Evolutionary conservation across 2,888 invertebrate genomes (phyloP), one percentile per base, ranked within the genome.

Genomic region (Drosophila atroscutellata): DNA sequence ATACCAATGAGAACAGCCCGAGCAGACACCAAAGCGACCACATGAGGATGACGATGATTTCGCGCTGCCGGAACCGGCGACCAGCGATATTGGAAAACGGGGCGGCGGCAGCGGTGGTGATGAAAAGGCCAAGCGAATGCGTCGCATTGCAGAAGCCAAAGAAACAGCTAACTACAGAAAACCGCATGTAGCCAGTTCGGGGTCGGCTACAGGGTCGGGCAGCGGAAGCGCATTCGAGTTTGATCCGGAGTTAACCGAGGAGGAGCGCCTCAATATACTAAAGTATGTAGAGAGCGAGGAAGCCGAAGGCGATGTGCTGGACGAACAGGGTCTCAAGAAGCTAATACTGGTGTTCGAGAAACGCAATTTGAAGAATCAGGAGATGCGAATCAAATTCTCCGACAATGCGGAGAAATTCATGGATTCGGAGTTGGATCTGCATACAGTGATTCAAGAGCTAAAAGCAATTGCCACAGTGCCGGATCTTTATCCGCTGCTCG

Each of bases 371-470:
- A 97, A 96, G 91, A 99, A 99, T 92, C 97, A 99, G 92, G 99
- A 99, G 93, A 97, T 99, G 97, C 95, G 99, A 77, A 99, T 99
- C 18, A 99, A 99, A 93, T 99, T 98, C 93, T 97, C 99, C 0
- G 99, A 99, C 91, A 96, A 96, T 89, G 98, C 99, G 9, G 98
- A 99, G 92, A 99, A 99, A 94, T 99, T 99, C 92, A 99, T 99
- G 96, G 97, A 99, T 86, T 99, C 99, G 69, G 99, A 99, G 94
- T 94, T 99, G 45, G 98, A 99, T 92, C 93, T 99, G 69, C 97
- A 98, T 93, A 97, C 97, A 88, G 96, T 96, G 7, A 94, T 99
- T 77, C 97, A 98, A 94, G 98, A 95, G 36, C 94, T 99, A 92
- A 98, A 99, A 94, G 97, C 96, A 5, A 94, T 99, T 37, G 98